Evolutionary conservation across 2,888 invertebrate species (phyloP).

Genomic region (Pseudoips prasinana): DNA sequence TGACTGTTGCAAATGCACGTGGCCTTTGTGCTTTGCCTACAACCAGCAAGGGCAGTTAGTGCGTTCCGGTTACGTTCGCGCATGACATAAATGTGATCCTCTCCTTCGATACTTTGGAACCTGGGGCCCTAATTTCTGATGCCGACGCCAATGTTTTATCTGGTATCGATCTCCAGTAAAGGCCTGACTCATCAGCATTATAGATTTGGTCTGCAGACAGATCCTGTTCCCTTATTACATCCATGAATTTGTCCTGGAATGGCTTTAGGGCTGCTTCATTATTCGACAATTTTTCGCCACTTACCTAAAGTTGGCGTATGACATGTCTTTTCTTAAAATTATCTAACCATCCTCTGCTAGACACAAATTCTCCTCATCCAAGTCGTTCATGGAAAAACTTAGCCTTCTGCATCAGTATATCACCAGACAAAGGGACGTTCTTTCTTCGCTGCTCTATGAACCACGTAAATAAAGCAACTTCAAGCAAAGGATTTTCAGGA

Average conservation of each 20-base stretch:
- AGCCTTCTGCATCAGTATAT: too few species aligned
- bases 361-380: too few species aligned
- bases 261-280: conserved; percentile 30
- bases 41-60: not conserved
- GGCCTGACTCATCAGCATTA: conserved; percentile 32
- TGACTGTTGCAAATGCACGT: not conserved
- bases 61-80: too few species aligned
- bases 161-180: conserved; percentile 26
- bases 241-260: conserved; percentile 34
- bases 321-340: conserved; percentile 43
- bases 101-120: too few species aligned
- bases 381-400: too few species aligned
- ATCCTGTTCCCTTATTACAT: conserved; percentile 31
- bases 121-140: conserved; percentile 28
- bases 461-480: too few species aligned
- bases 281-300: conserved; percentile 37
- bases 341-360: conserved; percentile 41
- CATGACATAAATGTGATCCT: too few species aligned
- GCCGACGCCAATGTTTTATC: conserved; percentile 30
- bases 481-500: too few species aligned
- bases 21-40: not conserved
- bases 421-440: too few species aligned
- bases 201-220: conserved; percentile 33
- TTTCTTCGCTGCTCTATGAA: too few species aligned
- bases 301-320: conserved; percentile 30